Evolutionary conservation across 2,888 invertebrate genomes (phyloP).

Genomic region (Crossocerus cetratus): DNA sequence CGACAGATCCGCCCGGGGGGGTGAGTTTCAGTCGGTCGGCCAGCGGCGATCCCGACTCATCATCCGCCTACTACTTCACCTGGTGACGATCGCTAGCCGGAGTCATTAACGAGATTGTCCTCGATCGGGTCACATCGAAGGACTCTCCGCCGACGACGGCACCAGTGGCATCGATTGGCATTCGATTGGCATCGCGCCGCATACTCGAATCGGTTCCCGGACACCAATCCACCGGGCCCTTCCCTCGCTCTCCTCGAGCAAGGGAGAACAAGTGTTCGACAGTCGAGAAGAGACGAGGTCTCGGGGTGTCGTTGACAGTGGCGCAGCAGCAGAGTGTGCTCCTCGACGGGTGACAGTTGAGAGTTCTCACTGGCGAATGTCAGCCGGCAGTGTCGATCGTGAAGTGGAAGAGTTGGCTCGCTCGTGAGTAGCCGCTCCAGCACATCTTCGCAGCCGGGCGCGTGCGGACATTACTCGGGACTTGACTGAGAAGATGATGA

Average conservation of each 20-base stretch:
- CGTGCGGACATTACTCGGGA: not conserved
- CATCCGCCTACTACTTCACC: slow-evolving; percentile 1
- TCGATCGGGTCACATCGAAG: not conserved
- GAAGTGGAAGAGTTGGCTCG: slow-evolving; percentile 34
- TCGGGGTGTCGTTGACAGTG: not conserved
- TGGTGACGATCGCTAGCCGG: not conserved
- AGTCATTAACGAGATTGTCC: not conserved
- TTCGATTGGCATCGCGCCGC: not conserved
- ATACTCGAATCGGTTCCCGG: not conserved
- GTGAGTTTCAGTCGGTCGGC: slow-evolving; percentile 16
- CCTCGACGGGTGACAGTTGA: not conserved
- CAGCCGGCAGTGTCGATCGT: slow-evolving; percentile 20
- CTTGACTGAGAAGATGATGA: slow-evolving; percentile 49
- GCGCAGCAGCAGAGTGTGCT: not conserved
- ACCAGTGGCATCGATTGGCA: not conserved
- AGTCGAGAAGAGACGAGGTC: not conserved
- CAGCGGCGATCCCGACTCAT: slow-evolving; percentile 2
- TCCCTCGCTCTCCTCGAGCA: not conserved
- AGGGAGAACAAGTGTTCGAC: too few relatives aligned
- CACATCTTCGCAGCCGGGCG: slow-evolving; percentile 16
- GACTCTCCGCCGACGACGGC: not conserved
- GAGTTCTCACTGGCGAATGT: not conserved
- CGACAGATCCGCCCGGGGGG: slow-evolving; percentile 16
- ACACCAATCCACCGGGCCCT: not conserved
- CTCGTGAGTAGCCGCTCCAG: not conserved